These are phyloP conservation scores for Dryadula phaetusa DNA, from an alignment of 2,888 invertebrate genomes.

Conservation along the genomic window DNA sequence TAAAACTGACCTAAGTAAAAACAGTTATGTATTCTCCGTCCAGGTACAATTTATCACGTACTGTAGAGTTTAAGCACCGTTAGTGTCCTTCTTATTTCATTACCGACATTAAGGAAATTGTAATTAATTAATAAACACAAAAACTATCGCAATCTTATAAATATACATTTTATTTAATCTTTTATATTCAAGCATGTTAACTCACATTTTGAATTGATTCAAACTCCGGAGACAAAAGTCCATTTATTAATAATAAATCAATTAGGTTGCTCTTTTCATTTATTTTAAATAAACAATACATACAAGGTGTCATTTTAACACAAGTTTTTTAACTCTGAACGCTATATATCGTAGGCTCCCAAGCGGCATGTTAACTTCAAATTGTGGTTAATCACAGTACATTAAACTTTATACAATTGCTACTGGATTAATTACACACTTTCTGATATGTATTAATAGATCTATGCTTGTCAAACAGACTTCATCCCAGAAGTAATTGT, in stretches of 20 bases:
- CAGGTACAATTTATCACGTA: slow-evolving; percentile 35
- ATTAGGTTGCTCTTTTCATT: background rate
- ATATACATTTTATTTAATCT: background rate
- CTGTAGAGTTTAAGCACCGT: slow-evolving; percentile 36
- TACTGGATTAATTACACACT: background rate
- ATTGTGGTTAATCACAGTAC: background rate
- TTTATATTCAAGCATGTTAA: background rate
- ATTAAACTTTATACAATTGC: background rate
- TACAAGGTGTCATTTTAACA: background rate
- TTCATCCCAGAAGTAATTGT: background rate
- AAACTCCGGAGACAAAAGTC: background rate
- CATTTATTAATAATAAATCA: background rate
- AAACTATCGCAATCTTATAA: background rate
- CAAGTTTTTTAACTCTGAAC: background rate
- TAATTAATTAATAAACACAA: slow-evolving; percentile 3
- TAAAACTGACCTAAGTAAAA: slow-evolving; percentile 34
- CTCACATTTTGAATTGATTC: background rate
- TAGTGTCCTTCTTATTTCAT: slow-evolving; percentile 33
- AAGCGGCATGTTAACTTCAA: slow-evolving; percentile 2
- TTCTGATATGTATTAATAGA: background rate
- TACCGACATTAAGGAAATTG: background rate
- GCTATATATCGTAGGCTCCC: background rate
- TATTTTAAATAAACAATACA: background rate
- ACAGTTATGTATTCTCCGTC: slow-evolving; percentile 40
- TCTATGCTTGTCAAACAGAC: background rate